Conservation (phyloP, 2,113 vertebrate species). For the Silurus glanis region DNA sequence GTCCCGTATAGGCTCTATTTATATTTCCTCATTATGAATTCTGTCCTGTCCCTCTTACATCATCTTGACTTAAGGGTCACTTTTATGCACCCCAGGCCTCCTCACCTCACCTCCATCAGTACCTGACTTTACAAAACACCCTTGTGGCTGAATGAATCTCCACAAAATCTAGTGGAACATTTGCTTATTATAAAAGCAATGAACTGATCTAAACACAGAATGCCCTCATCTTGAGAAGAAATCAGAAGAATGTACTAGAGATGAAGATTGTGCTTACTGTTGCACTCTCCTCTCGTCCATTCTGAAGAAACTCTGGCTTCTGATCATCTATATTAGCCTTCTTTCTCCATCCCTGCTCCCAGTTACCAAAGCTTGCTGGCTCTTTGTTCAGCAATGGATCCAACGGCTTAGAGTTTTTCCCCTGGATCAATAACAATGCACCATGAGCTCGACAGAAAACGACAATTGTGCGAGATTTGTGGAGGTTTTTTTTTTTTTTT, state of each 20-base stretch:
- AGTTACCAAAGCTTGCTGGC: constrained; percentile 5
- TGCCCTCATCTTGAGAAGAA: not conserved
- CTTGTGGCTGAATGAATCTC: too few relatives aligned
- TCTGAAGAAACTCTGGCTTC: not conserved
- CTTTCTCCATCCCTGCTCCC: constrained; percentile 50
- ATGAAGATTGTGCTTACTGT: constrained; percentile 38
- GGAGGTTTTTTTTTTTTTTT: not conserved
- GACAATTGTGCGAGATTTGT: not conserved
- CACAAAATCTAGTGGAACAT: too few relatives aligned
- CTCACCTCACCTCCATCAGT: too few relatives aligned
- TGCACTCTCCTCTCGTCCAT: not conserved
- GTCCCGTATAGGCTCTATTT: too few relatives aligned
- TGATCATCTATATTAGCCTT: not conserved
- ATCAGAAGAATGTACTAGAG: not conserved
- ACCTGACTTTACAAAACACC: too few relatives aligned
- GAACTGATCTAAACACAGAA: not conserved
- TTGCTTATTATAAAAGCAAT: too few relatives aligned
- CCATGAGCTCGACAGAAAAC: constrained; percentile 5
- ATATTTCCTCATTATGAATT: too few relatives aligned
- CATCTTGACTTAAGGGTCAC: too few relatives aligned
- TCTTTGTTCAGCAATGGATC: constrained; percentile 27
- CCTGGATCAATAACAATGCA: constrained; percentile 23
- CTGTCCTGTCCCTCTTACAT: too few relatives aligned
- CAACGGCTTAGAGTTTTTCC: constrained; percentile 14
- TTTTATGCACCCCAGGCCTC: too few relatives aligned